Conservation (phyloP, 2,888 invertebrate species). For the Andrena haemorrhoa region DNA sequence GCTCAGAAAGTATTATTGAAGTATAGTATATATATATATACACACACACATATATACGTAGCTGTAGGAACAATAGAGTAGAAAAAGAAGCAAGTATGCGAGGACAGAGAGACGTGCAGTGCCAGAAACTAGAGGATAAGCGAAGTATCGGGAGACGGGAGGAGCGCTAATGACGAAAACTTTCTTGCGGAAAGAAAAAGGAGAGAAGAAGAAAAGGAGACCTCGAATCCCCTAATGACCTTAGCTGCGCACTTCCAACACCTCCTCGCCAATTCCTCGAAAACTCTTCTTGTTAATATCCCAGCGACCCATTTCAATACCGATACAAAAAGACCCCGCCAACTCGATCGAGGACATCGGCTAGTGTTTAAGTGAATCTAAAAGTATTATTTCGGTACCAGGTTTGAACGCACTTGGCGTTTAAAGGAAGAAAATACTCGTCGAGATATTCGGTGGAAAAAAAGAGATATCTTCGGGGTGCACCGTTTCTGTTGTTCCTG, state of each 20-base stretch:
- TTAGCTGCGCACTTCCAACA: background rate
- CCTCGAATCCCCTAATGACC: background rate
- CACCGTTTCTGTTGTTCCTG: background rate
- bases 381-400: conserved; percentile 25
- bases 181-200: conserved; percentile 2
- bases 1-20: conserved; percentile 62
- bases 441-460: background rate
- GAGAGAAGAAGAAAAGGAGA: background rate
- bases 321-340: background rate
- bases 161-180: conserved; percentile 19
- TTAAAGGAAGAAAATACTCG: background rate
- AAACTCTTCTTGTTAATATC: background rate
- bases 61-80: conserved; percentile 30
- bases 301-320: background rate
- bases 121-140: conserved; percentile 41
- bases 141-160: conserved; percentile 15
- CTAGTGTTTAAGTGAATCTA: background rate
- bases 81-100: conserved; percentile 13
- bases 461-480: too few relatives aligned
- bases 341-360: background rate
- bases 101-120: conserved; percentile 26
- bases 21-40: conserved; percentile 13
- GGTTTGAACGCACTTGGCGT: background rate
- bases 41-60: conserved; percentile 15
- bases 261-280: background rate